phyloP scores from a whole-genome alignment of 2,113 vertebrate genomes.

The Phylloscopus whistleri region DNA sequence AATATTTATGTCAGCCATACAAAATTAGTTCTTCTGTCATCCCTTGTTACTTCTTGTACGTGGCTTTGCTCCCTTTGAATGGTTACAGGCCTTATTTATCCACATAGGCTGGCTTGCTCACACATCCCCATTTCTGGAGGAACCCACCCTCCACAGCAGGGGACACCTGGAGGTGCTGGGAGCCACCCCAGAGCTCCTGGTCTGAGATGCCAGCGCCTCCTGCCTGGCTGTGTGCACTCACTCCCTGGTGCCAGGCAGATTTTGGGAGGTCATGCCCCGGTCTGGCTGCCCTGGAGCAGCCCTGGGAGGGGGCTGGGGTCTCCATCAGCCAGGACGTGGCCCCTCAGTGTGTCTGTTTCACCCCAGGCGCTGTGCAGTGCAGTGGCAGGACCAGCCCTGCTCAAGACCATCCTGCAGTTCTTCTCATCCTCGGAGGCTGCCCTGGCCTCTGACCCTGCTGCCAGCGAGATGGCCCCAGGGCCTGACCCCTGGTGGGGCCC shows the following conservation, averaged over 20 bases:
- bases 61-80: no score
- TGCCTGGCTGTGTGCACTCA: fast-evolving
- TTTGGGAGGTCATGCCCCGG: neutral
- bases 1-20: no score
- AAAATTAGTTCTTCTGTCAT: no score
- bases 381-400: constrained; percentile 84
- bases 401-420: constrained; percentile 89
- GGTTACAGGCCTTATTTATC: no score
- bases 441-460: neutral
- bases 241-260: neutral
- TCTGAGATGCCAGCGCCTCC: neutral
- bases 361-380: constrained; percentile 84
- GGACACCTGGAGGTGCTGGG: no score
- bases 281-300: neutral
- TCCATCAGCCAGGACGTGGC: fast-evolving
- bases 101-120: no score
- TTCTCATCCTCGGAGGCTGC: constrained; percentile 80
- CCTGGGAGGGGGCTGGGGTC: fast-evolving
- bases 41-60: no score
- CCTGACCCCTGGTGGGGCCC: neutral
- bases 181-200: no score
- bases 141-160: no score
- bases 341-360: neutral
- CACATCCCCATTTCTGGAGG: no score
- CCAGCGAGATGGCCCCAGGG: neutral